phyloP scores from a whole-genome alignment of 2,113 vertebrate genomes.

The Cichladusa arquata region DNA sequence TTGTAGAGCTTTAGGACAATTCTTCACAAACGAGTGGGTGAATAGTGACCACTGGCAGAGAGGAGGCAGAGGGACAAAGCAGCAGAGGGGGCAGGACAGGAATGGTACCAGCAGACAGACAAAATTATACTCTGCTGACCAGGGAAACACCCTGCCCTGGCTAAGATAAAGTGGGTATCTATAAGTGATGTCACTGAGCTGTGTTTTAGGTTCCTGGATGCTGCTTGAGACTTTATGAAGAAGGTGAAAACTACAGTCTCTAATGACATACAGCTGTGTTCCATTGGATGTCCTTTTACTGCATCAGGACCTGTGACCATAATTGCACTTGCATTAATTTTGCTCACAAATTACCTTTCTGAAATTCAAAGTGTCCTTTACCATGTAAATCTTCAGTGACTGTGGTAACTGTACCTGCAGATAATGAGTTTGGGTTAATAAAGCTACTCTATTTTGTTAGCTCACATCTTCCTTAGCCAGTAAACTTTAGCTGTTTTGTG shows the following conservation, averaged over 20 bases:
- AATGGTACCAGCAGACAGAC: not conserved
- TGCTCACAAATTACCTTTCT: not conserved
- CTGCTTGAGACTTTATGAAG: not conserved
- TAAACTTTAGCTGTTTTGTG: not conserved
- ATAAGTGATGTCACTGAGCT: not conserved
- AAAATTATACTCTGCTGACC: not conserved
- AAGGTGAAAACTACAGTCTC: not conserved
- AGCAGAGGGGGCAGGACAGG: not conserved
- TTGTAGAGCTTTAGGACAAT: not conserved
- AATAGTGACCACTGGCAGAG: not conserved
- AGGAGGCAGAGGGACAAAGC: not conserved
- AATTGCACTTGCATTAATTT: not conserved
- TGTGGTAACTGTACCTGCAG: not conserved
- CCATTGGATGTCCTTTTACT: not conserved
- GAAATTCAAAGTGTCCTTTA: not conserved
- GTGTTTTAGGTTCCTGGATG: not conserved
- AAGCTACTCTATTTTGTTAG: not conserved
- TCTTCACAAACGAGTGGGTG: accelerated
- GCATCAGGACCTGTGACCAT: not conserved
- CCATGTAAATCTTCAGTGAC: not conserved
- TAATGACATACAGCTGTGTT: not conserved
- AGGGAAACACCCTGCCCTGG: not conserved
- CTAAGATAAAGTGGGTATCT: not conserved
- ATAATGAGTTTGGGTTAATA: not conserved
- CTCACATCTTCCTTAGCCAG: not conserved